phyloP scores from a whole-genome alignment of 2,113 vertebrate species.

The Cettia cetti region DNA sequence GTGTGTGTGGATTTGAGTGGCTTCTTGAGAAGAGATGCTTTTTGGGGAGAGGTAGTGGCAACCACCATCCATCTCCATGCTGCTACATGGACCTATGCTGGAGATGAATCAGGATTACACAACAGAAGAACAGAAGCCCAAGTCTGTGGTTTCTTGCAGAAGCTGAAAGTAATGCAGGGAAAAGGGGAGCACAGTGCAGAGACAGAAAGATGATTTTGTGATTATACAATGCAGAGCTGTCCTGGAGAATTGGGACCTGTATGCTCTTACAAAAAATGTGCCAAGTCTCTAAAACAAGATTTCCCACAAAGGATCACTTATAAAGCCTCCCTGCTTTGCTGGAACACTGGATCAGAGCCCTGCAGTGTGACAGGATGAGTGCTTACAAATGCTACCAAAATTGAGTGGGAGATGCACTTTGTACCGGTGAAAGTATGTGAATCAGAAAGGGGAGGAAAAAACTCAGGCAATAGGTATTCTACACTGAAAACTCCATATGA shows the following conservation, averaged over 20 bases:
- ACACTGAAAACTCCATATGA: not conserved
- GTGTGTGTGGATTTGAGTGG: not conserved
- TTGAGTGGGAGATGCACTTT: accelerated
- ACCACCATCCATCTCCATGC: not conserved
- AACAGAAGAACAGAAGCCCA: not conserved
- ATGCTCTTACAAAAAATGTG: not conserved
- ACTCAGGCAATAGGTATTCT: not conserved
- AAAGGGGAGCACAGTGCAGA: not conserved
- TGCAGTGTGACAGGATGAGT: not conserved
- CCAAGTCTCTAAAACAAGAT: not conserved
- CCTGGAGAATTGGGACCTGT: not conserved
- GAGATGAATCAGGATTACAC: not conserved
- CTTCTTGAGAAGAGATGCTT: not conserved
- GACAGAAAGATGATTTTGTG: not conserved
- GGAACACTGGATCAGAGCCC: not conserved
- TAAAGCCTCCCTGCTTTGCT: not conserved
- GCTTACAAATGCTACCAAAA: not conserved
- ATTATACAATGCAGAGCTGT: not conserved
- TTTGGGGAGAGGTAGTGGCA: not conserved
- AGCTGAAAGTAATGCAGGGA: not conserved
- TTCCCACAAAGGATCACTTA: not conserved
- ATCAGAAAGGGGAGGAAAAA: not conserved
- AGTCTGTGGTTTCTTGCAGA: not conserved
- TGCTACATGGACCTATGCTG: not conserved
- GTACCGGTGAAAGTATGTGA: not conserved